phyloP scores from a whole-genome alignment of 2,888 invertebrate species.

The Brachyopa scutellaris region DNA sequence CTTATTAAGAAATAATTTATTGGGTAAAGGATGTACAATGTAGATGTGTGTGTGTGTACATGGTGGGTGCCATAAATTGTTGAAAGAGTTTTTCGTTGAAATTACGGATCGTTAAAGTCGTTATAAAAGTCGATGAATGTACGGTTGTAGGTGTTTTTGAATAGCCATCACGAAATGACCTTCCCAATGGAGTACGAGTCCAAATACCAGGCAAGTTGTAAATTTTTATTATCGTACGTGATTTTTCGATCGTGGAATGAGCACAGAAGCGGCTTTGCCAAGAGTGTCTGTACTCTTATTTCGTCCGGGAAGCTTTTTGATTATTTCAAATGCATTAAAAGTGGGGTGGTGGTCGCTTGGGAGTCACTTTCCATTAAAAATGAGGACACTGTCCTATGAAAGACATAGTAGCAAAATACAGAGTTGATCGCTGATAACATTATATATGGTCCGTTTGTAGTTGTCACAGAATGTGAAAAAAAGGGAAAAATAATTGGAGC shows the following conservation, averaged over 20 bases:
- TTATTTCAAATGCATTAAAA: no score
- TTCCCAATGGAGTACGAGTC: background rate
- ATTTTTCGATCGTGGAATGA: background rate
- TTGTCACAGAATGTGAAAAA: no score
- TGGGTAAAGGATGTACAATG: background rate
- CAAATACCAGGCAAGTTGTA: background rate
- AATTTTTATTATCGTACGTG: background rate
- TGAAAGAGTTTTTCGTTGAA: conserved; percentile 1
- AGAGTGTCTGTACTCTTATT: background rate
- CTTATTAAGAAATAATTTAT: conserved; percentile 11
- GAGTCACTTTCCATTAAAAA: no score
- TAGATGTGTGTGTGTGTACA: no score
- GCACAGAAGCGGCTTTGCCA: background rate
- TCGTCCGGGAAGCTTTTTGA: background rate
- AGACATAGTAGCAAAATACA: no score
- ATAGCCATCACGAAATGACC: background rate
- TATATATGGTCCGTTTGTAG: no score
- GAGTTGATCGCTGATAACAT: no score
- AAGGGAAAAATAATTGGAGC: no score
- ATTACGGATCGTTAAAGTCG: background rate
- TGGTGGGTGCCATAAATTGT: background rate
- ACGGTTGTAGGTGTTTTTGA: background rate
- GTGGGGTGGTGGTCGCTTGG: no score
- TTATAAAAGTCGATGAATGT: background rate
- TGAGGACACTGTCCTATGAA: no score